These are phyloP conservation scores for Caenorhabditis inopinata DNA, from an alignment of 1,140 invertebrate genomes.

Conservation along the genomic window DNA sequence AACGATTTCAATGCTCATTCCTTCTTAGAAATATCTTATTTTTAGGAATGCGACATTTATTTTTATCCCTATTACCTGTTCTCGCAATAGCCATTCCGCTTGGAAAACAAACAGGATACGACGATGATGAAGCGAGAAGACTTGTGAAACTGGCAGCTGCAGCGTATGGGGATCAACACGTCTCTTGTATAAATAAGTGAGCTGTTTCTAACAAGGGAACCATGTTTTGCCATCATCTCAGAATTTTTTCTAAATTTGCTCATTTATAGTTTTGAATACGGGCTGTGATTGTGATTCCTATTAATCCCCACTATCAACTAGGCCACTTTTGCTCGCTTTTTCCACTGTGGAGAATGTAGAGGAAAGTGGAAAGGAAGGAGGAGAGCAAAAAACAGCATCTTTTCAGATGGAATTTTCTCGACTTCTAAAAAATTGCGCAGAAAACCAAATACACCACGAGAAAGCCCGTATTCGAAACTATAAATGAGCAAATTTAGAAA, in stretches of 20 bases:
- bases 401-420: no score
- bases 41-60: neutral
- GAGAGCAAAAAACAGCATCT: no score
- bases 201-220: neutral
- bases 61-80: neutral
- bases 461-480: no score
- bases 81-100: neutral
- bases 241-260: slow-evolving; percentile 2
- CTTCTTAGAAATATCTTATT: neutral
- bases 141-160: slow-evolving; percentile 45
- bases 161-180: slow-evolving; percentile 39
- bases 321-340: no score
- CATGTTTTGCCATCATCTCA: neutral
- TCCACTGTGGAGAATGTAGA: no score
- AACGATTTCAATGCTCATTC: neutral
- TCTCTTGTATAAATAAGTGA: slow-evolving; percentile 45
- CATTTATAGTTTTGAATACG: no score
- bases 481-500: no score
- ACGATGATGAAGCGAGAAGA: slow-evolving; percentile 43
- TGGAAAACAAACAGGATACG: slow-evolving; percentile 42
- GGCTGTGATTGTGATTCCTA: no score
- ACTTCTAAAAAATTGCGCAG: no score
- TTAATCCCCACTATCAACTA: no score
- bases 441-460: no score
- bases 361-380: no score